Evolutionary conservation across 2,113 vertebrate species (phyloP).

Genomic region (Centropus unirufus): DNA sequence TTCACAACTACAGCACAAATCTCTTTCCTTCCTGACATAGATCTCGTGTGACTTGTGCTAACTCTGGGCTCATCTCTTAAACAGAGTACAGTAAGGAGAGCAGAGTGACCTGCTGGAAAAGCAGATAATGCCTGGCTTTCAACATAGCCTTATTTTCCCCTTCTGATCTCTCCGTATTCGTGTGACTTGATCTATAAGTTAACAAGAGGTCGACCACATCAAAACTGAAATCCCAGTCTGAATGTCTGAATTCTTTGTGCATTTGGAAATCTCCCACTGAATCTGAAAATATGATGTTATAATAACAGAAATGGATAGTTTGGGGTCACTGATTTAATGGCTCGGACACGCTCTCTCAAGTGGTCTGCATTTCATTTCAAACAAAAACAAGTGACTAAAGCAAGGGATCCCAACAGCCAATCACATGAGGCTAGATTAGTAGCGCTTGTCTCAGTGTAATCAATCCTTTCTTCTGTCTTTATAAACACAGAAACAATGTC

Average conservation of each 20-base stretch:
- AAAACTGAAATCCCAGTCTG: neutral
- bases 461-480: neutral
- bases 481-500: neutral
- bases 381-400: constrained; percentile 21
- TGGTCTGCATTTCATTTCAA: neutral
- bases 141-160: neutral
- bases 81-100: neutral
- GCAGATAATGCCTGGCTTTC: neutral
- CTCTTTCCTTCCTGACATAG: neutral
- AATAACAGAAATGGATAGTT: neutral
- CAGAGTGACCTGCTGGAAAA: neutral
- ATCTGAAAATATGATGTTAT: neutral
- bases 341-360: neutral
- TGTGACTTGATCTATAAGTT: neutral
- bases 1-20: neutral
- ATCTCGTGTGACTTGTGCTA: neutral
- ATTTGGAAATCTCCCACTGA: neutral
- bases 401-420: neutral
- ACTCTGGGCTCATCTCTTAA: neutral
- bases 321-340: neutral
- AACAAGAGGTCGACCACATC: neutral
- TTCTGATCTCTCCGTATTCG: neutral
- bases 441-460: neutral
- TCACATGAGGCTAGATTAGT: neutral
- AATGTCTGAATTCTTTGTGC: neutral